Evolutionary conservation across 2,888 invertebrate species (phyloP), one percentile per base, ranked within the genome.

Genomic region (Saturnia japonica): DNA sequence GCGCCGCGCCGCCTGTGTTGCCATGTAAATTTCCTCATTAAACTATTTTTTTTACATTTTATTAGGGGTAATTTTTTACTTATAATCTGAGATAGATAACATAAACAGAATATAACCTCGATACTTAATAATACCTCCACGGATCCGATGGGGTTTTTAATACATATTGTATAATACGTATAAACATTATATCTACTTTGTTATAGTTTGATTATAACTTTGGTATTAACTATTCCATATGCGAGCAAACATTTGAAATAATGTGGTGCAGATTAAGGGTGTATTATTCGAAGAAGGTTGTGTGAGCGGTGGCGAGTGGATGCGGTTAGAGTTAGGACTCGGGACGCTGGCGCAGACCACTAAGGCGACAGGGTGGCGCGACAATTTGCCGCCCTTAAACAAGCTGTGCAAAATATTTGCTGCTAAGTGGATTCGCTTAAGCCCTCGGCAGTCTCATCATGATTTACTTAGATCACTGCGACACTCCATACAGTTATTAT

Each of bases 341-440:
- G 34, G 34, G 34, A 34, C 34, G 34, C 34, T 34, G 34, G 34
- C 34, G 34, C 34, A 4, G 34, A 2, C 12, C 9, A 0, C 40
- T n/a, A 40, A 40, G 40, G 64, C 64, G 64, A 40, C 64, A 1
- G 40, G n/a, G 40, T 40, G 64, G 64, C 64, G 64, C 64, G 64
- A 64, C 64, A 40, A 19, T 19, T 64, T 40, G 64, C 64, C 64
- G 64, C 64, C 64, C 40, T 40, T 40, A 16, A 40, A 64, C 64
- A 34, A 40, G 19, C 19, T 40, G 40, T 64, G 64, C 64, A 40
- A 64, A 64, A 64, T 64, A 64, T 64, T 64, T 64, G 19, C 7
- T 40, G 34, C 60, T 28, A 62, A 34, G 28, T 62, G 34, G 22
- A n/a, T 19, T 64, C 57, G 25, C 28, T 25, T 60, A 60, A 60